Conservation (phyloP, 1,140 invertebrate genomes). For the Holcopasites calliopsidis region DNA sequence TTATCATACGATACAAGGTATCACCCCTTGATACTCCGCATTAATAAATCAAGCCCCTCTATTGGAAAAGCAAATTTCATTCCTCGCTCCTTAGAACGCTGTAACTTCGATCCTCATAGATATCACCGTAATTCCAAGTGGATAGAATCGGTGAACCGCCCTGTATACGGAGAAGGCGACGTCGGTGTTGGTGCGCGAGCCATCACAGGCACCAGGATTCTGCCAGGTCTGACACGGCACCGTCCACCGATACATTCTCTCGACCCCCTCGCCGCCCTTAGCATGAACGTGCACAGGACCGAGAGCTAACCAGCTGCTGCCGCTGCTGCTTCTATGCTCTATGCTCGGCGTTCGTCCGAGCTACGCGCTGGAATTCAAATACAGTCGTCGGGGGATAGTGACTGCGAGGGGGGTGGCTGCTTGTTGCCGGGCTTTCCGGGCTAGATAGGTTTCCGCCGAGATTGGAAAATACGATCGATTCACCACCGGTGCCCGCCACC, state of each 20-base stretch:
- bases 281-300: conserved; percentile 28
- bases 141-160: no score
- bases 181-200: conserved; percentile 28
- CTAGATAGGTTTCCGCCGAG: conserved; percentile 63
- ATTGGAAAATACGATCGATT: conserved; percentile 70
- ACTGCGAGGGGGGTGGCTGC: not conserved
- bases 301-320: conserved; percentile 15
- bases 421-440: conserved; percentile 42
- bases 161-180: not conserved
- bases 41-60: no score
- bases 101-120: no score
- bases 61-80: no score
- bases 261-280: conserved; percentile 3
- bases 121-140: no score
- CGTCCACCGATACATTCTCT: conserved; percentile 30
- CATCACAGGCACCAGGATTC: conserved; percentile 50
- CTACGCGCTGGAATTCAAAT: conserved; percentile 68
- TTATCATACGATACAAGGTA: no score
- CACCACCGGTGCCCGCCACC: conserved; percentile 38
- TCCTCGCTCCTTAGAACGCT: no score
- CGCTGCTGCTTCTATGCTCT: conserved; percentile 37
- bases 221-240: conserved; percentile 49
- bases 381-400: conserved; percentile 50
- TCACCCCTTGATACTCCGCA: no score
- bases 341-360: conserved; percentile 52